Percentiles rank a stretch among this genome's conserved stretches.
Conservation (phyloP, 2,888 invertebrate genomes). For the Himalopsyche kuldschensis region DNA sequence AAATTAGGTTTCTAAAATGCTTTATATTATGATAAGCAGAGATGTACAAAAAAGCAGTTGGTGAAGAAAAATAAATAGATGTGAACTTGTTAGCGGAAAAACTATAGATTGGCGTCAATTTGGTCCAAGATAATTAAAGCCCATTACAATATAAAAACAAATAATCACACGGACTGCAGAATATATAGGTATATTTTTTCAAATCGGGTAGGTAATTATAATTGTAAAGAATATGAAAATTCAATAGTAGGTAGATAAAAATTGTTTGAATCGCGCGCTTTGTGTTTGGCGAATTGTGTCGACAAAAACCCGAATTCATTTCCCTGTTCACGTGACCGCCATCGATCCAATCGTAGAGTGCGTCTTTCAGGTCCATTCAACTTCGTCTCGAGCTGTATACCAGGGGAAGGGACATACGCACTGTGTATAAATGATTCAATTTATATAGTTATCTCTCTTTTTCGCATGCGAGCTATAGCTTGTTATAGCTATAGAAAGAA, state of each 20-base stretch:
- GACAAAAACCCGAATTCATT: slow-evolving; percentile 22
- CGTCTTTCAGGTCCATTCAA: slow-evolving; percentile 62
- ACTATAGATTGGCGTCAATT: too few species aligned
- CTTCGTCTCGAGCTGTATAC: slow-evolving; percentile 49
- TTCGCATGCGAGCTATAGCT: slow-evolving; percentile 56
- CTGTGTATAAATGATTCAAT: slow-evolving; percentile 56
- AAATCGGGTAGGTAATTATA: too few species aligned
- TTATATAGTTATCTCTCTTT: slow-evolving; percentile 44
- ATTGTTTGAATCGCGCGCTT: slow-evolving; percentile 13
- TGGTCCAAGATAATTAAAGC: too few species aligned
- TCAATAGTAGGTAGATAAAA: not conserved
- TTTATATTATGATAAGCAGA: too few species aligned
- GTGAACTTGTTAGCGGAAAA: too few species aligned
- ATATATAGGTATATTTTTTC: too few species aligned
- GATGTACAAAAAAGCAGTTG: too few species aligned
- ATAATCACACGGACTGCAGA: too few species aligned
- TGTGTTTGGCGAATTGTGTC: not conserved
- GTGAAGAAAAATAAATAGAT: too few species aligned
- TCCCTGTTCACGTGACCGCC: slow-evolving; percentile 53
- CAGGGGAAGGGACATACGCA: slow-evolving; percentile 55
- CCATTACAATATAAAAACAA: too few species aligned
- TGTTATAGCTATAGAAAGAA: slow-evolving; percentile 59
- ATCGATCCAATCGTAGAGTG: slow-evolving; percentile 62
- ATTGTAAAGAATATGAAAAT: not conserved
- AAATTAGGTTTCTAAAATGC: too few species aligned